Evolutionary conservation across 2,888 invertebrate genomes (phyloP).

Genomic region (Odontocolon sp.): DNA sequence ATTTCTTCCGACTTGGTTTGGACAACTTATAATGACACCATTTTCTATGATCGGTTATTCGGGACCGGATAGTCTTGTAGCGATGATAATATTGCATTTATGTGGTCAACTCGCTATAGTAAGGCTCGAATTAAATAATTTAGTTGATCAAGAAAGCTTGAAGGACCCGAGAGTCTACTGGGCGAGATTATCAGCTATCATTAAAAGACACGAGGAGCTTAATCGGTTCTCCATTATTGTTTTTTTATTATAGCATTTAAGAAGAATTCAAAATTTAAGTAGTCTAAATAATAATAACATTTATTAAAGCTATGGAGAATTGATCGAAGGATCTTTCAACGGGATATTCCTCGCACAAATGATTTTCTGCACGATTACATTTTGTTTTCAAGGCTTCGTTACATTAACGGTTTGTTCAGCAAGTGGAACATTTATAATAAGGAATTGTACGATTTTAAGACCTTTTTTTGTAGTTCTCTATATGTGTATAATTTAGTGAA

Average conservation of each 20-base stretch:
- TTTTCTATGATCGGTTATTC: slow-evolving; percentile 67
- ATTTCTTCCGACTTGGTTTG: slow-evolving; percentile 67
- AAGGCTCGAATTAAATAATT: slow-evolving; percentile 38
- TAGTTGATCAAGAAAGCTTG: slow-evolving; percentile 43
- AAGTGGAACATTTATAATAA: too few species aligned
- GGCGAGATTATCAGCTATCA: slow-evolving; percentile 45
- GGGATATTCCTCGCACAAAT: slow-evolving; percentile 22
- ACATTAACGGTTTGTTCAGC: slow-evolving; percentile 34
- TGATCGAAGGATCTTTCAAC: slow-evolving; percentile 31
- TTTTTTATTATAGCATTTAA: background rate
- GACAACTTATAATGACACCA: slow-evolving; percentile 65
- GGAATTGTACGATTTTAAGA: too few species aligned
- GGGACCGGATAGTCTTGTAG: slow-evolving; percentile 67
- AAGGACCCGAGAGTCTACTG: slow-evolving; percentile 31
- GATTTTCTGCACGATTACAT: slow-evolving; percentile 26
- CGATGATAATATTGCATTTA: slow-evolving; percentile 68
- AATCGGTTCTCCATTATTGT: slow-evolving; percentile 45
- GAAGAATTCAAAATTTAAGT: background rate
- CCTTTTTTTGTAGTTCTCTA: too few species aligned
- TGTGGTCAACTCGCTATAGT: slow-evolving; percentile 68
- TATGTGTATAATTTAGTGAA: too few species aligned
- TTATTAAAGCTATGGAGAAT: slow-evolving; percentile 24
- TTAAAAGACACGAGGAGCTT: slow-evolving; percentile 57
- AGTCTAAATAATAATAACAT: background rate
- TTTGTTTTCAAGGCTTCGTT: slow-evolving; percentile 35